Evolutionary conservation across 2,888 invertebrate genomes (phyloP), one percentile per base, ranked within the genome.

Genomic region (Spisula subtruncata): DNA sequence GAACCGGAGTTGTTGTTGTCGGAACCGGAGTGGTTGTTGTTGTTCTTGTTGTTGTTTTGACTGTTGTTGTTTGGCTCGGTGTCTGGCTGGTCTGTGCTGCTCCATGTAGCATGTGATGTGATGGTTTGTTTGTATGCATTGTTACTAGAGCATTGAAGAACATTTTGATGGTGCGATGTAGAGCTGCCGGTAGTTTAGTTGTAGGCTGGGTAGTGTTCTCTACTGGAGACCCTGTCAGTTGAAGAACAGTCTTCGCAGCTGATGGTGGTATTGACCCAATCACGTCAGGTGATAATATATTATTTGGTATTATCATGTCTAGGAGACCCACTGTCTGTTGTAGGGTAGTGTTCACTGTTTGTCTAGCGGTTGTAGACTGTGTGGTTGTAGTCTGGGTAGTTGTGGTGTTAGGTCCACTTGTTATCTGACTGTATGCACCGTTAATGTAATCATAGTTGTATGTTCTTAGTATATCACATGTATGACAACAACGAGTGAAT

Each of bases 401-500:
- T 10, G 32, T 75, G n/a, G 32, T 75, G n/a, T 12, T 75, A 8
- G 16, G 29, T 32, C 4, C 2, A 6, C 18, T 32, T 32, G 75
- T 75, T 32, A 32, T 25, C 16, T 14, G 32, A 16, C 35, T 46
- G 1, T 84, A 14, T 6, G 51, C 29, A 32, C 51, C 84, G 16
- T 51, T 75, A 0, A 75, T 71, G 20, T 46, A 41, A 41, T 51
- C 51, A 51, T 84, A 84, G 32, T 84, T 75, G 75, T 75, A 75
- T 75, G 48, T 51, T 51, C 75, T 46, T 16, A 84, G 29, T 29
- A 75, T 1, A 25, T 75, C 32, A 75, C 84, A 84, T 51, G 84
- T 84, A 71, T 51, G 20, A 25, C 84, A 84, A 32, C 84, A 84
- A 46, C 75, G 71, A 29, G 71, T 71, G 16, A 66, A 35, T 12